These are phyloP conservation scores for Crenuchus spilurus DNA, from an alignment of 2,797 vertebrate genomes.

Conservation along the genomic window DNA sequence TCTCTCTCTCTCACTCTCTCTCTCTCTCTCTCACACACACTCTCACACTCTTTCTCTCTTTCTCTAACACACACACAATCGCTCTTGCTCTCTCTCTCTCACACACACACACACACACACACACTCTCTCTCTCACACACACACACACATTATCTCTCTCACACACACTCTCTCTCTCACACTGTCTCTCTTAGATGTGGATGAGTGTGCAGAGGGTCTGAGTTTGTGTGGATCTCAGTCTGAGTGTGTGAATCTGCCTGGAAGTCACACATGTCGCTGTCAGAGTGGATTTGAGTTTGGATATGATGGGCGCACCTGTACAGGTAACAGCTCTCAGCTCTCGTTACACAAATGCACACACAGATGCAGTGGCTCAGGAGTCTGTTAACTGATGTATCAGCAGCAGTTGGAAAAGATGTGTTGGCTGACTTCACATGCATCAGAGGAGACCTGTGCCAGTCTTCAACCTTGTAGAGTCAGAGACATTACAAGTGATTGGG, in stretches of 20 bases:
- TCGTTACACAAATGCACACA: not conserved
- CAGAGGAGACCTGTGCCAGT: no score
- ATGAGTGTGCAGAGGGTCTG: slow-evolving; percentile 82
- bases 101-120: slow-evolving; percentile 21
- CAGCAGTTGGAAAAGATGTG: no score
- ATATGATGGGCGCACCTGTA: slow-evolving; percentile 77
- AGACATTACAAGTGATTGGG: no score
- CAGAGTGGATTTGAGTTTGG: slow-evolving; percentile 74
- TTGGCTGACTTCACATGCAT: no score
- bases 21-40: not conserved
- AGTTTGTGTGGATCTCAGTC: slow-evolving; percentile 80
- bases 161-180: slow-evolving; percentile 1
- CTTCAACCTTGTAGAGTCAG: no score
- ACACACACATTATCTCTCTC: not conserved
- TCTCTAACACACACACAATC: slow-evolving; percentile 4
- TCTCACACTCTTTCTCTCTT: slow-evolving; percentile 3
- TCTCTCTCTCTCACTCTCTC: slow-evolving; percentile 5
- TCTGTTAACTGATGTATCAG: no score
- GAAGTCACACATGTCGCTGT: slow-evolving; percentile 87
- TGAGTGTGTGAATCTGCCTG: slow-evolving; percentile 81
- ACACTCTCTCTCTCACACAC: slow-evolving; percentile 27
- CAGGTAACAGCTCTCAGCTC: slow-evolving; percentile 43
- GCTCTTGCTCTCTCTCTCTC: slow-evolving; percentile 25
- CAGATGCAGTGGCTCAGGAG: no score
- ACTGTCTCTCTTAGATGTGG: slow-evolving; percentile 74